Base-by-base conservation (phyloP, 2,113 vertebrate genomes). In the Axis porcinus region DNA sequence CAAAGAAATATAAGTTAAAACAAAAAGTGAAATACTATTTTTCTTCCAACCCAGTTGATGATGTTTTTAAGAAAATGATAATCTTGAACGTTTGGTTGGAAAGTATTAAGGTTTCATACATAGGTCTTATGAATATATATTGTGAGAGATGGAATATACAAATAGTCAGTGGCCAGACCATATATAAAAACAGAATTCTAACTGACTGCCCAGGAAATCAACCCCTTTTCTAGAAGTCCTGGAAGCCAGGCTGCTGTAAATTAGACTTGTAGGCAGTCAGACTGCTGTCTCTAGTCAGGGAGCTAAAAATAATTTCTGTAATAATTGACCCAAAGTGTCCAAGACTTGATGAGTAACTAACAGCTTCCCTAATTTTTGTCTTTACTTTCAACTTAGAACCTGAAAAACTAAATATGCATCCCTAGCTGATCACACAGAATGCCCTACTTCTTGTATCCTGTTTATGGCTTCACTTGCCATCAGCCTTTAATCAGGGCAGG, bases 281-380 rank as follows among this genome's bases (percentile, higher is more conserved):
- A 50, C 15, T 90, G n/a, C 43, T 10, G 23, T 28, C 54, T 52
- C 27, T 52, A 95, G 10, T 43, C 27, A 76, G 27, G 54, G 60
- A 95, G 14, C 14, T 85, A 33, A 95, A 90, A 58, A 19, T 67
- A 74, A 90, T 45, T 45, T 82, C 14, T 85, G 8, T 76, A 90
- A 85, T n/a, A 95, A 30, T 27, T n/a, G 17, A 4, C 5, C 27
- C 43, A 40, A 40, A 76, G 28, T 52, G 43, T 36, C 19, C 54
- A 95, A 45, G 9, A 76, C 27, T 76, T 84, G 64, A 40, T 40
- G 52, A 50, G 70, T 40, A 84, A 84, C 8, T 58, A 23, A 95
- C 33, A 84, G 19, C 64, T 50, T 82, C 27, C 19, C 19, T 40
- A 76, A 76, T 43, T 43, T 85, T 90, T 85, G 45, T 74, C 40